Evolutionary conservation across 2,797 vertebrate species (phyloP), one percentile per base, ranked within the genome.

Genomic region (Cynodonichthys magdalenae): DNA sequence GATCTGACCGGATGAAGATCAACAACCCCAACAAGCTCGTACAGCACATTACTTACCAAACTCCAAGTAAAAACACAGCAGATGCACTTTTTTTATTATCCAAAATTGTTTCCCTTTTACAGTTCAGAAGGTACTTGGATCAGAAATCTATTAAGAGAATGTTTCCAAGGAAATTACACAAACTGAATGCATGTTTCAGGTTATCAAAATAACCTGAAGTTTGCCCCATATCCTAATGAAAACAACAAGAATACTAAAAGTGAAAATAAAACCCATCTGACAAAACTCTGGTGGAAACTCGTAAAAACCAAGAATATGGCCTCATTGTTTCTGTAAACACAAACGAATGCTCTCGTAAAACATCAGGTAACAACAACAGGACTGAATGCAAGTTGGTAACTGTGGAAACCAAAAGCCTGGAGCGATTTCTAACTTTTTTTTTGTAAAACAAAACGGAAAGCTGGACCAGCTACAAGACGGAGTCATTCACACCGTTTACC

Each of bases 341-440:
- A 83, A 90, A 88, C 51, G 53, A 80, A 79, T 66, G 82, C 53
- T 24, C 85, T 70, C 46, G 61, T 92, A 90, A 92, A 92, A 89
- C 58, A 81, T 86, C 89, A 92, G 90, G 91, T 92, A 90, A 92
- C 92, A 89, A 93, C 87, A 93, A 92, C 91, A 92, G 73, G 90
- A 80, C 86, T 53, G 53, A 79, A 83, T 67, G 79, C 77, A 77
- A 79, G 75, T 78, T 31, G n/a, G 85, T 86, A 83, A 82, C 87
- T 70, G 82, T 82, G 86, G 86, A 86, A 81, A 89, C 79, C 82
- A 79, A 77, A 87, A 69, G 85, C 85, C 87, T 66, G 75, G 47
- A 79, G 84, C 69, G 50, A 87, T 85, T 61, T 65, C 15, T 63
- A 63, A 56, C 69, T 75, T 34, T 80, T 79, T 55, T 80, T 86